Base-by-base conservation (phyloP, 1,140 invertebrate genomes). In the Solenopsis invicta region DNA sequence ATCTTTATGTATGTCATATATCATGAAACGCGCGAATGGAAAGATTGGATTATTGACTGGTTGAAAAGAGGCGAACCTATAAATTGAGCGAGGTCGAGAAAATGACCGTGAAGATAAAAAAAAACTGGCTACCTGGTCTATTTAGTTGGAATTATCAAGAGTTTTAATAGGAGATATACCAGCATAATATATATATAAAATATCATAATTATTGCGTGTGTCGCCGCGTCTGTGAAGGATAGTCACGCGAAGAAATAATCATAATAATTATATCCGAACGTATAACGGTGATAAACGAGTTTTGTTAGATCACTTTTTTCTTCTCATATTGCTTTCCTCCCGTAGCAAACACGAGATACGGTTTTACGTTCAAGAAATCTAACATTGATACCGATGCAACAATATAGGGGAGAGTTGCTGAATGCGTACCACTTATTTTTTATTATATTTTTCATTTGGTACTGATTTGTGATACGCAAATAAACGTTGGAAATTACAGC, bases 1-100 rank as follows among this genome's bases (percentile, higher is more conserved):
- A 84, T 84, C 41, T 84, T 61, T 61, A 52, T 71, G 41, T 61
- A 56, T 18, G 29, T n/a, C 52, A 61, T 66, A 67, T 75, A 61
- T 84, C 80, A 50, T 61, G 56, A 74, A 12, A 41, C 18, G 24
- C 18, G 45, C 16, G 29, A 78, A 24, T 18, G 29, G 16, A 66
- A 78, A 61, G 37, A 66, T 21, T 66, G 45, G 5, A 75, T 61
- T 50, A 59, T 66, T 66, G 61, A 12, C 12, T 77, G n/a, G 18
- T n/a, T 72, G 34, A 54, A 75, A 59, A 75, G 52, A 74, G 34
- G 24, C 10, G 41, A 16, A 24, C 34, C 0, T 48, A 50, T 41
- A 50, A 45, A 69, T 69, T 50, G 66, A 21, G 21, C 12, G n/a
- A 45, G 21, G 64, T 13, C 16, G 21, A 69, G 41, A 69, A 69